Base-by-base conservation (phyloP, 2,888 invertebrate genomes). In the Acanthosepion lycidas region DNA sequence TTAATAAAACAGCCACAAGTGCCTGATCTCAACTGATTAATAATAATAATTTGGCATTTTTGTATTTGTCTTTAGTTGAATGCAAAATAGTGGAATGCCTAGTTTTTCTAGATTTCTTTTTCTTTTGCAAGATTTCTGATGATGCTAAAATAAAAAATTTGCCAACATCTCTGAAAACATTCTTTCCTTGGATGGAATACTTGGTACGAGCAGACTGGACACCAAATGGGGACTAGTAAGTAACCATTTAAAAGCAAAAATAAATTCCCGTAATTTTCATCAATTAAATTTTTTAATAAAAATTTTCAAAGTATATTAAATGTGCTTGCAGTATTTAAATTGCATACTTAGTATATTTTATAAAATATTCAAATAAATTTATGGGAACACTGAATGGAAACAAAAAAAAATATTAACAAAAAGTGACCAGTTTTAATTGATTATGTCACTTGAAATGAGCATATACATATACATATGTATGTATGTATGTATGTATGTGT, bases 181-280 rank as follows among this genome's bases (percentile, higher is more conserved):
- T 98, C 95, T 99, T 99, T 97, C 98, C 99, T 0, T 99, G 99
- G 98, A 98, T 98, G 98, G 99, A 99, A 97, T 99, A 99, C 97
- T 98, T 99, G 95, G 99, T 99, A 0, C 98, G 99, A 96, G 99
- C 98, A 28, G 99, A 99, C 0, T 99, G 99, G 99, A 99, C 99
- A 0, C 98, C 99, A 0, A 98, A 99, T 97, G 98, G 99, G 55
- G 98, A 98, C 96, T 98, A 98, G 99, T 99, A 98, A 98, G 98
- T 98, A 55, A 6, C 20, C 33, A 33, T 78, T 78, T 15, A n/a
- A 33, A 15, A 23, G 15, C 15, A 15, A 8, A 9, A 15, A 78
- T 33, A 78, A n/a, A 15, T 78, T 12, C 3, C 12, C 0, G n/a
- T 28, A 78, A 78, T 78, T 18, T n/a, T 15, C 15, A 23, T 28